Evolutionary conservation across 2,797 vertebrate genomes (phyloP), one percentile per base, ranked within the genome.

Genomic region (Sphenodon punctatus): DNA sequence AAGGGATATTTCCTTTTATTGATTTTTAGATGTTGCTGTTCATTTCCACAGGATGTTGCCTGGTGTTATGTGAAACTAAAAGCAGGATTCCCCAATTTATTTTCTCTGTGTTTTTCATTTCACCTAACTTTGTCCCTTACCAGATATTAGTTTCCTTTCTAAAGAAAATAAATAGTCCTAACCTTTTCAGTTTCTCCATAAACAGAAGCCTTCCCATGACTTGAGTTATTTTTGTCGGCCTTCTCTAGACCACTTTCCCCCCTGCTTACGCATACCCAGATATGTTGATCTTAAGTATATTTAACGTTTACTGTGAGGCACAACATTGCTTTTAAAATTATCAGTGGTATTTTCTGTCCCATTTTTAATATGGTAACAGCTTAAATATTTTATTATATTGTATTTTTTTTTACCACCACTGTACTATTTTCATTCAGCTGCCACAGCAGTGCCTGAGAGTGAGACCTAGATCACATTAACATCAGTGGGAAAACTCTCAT

Each of bases 31-130:
- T n/a, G n/a, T n/a, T n/a, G n/a, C n/a, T n/a, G n/a, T 34, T 30
- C 34, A 14, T 43, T 56, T 56, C n/a, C n/a, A n/a, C n/a, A n/a
- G n/a, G n/a, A n/a, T n/a, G n/a, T n/a, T n/a, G n/a, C n/a, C n/a
- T 20, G 4, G 42, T 76, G 53, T 61, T 84, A 80, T 45, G 38
- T 81, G 38, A 34, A 32, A 36, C 67, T 66, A 60, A 67, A 39
- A 80, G 85, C 82, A 86, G 23, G 39, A 51, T 14, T 79, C 81
- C 46, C 45, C 70, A 77, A 79, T 79, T 86, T 60, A 63, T 56
- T 84, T 87, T 34, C 34, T 59, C 30, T 71, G 3, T 83, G 16
- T 41, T 9, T 69, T 25, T 53, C 27, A 39, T 46, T 48, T 71
- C 68, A 34, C 71, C 38, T 84, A 3, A 85, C 72, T 88, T 84